Evolutionary conservation across 2,888 invertebrate species (phyloP), one percentile per base, ranked within the genome.

Genomic region (Rhamphomyia laevipes): DNA sequence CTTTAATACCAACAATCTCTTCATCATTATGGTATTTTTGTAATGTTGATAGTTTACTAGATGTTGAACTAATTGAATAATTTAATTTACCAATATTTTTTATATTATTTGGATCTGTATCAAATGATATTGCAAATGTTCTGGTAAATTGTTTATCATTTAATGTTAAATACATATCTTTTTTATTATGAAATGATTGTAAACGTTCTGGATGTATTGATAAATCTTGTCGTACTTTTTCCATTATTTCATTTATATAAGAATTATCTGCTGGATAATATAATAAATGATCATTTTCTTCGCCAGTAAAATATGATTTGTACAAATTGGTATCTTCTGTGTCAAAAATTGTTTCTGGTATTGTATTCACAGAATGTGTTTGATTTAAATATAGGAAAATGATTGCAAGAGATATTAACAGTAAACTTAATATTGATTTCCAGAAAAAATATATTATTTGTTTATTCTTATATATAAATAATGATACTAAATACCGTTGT

Each of bases 11-110:
- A 56, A 63, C 63, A 0, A 61, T 55, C 50, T 64, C 58, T 0
- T 71, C 57, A 30, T 65, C 60, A 48, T 67, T 69, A 0, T 69
- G 61, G 54, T 59, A 65, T 2, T 61, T 60, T 0, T 63, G 56
- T 41, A 67, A 59, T 0, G 74, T 74, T 7, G 63, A 60, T 49
- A 69, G 68, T 2, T 63, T 56, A 4, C 59, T 57, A 13, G 57
- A 56, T 38, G 70, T 68, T 51, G 74, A 71, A 4, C 75, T 69
- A 17, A 78, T 68, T 0, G 73, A 72, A 59, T 77, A 78, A 33
- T 66, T 61, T 4, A 76, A 58, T 3, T 56, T 61, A 60, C 58
- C 7, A 13, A 33, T 13, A 4, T 48, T 38, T 12, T 30, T 40
- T 4, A 51, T 46, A 1, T 18, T 4, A 30, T 10, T 27, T 41